Evolutionary conservation across 2,113 vertebrate species (phyloP), one percentile per base, ranked within the genome.

Genomic region (Connochaetes taurinus): DNA sequence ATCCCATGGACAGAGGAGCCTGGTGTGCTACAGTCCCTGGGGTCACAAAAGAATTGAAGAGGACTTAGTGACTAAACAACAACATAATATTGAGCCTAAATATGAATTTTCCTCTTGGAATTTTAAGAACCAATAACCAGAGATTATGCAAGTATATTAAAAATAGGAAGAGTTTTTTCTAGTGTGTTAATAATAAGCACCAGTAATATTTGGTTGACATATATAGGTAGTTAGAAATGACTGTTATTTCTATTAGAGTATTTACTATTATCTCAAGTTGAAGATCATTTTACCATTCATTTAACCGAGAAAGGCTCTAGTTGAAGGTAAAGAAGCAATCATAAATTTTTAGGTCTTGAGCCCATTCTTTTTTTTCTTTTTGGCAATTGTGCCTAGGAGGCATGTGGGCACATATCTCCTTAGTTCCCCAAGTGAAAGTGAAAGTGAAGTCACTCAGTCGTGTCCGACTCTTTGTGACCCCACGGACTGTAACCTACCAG

Each of bases 261-360:
- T 50, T 2, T 64, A 11, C 25, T 50, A 21, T 19, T 43, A 2
- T 33, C 16, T 95, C 21, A 43, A 25, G 45, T 33, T 83, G 25
- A 95, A 85, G 10, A 47, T n/a, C 23, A 90, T 62, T 33, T 95
- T 76, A 80, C 0, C 4, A 81, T 58, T 91, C 11, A 64, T 64
- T 95, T 88, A 87, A 89, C 94, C 87, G 40, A 92, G 31, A 55
- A 6, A 71, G 25, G 13, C 11, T 76, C 1, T 84, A 74, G 6
- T 58, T 88, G 21, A 84, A 93, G 33, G 55, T 40, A 74, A 58
- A 92, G 31, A 83, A 85, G 3, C 1, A 95, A 87, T 47, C 3
- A 33, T 78, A n/a, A 47, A 45, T 16, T 92, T 90, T 95, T 94
- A 81, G 81, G 9, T 58, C 19, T 31, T 33, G 64, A 57, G 29